Conservation (phyloP, 2,113 vertebrate species). For the Cariama cristata region DNA sequence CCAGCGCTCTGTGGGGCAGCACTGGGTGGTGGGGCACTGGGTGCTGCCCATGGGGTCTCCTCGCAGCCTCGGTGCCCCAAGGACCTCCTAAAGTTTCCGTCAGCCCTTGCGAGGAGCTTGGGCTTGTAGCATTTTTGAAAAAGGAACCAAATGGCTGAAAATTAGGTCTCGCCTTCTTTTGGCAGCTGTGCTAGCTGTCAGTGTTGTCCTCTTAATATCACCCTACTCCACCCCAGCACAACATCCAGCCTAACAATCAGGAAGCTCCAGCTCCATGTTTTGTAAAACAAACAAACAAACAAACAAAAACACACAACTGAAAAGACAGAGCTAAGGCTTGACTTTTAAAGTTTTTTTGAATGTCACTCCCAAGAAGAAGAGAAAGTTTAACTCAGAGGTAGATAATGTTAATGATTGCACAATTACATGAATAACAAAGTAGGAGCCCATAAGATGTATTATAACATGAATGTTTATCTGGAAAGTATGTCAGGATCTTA, state of each 20-base stretch:
- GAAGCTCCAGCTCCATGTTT: not conserved
- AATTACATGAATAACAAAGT: not conserved
- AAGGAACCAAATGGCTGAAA: not conserved
- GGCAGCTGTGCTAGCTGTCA: not conserved
- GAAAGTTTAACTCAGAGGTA: not conserved
- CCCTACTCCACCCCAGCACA: not conserved
- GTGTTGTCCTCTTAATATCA: not conserved
- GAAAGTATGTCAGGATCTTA: not conserved
- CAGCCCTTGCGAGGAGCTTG: not conserved
- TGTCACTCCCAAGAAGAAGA: not conserved
- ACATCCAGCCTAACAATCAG: not conserved
- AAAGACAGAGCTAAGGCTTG: not conserved
- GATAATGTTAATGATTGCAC: not conserved
- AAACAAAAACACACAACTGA: not conserved
- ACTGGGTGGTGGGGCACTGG: rapidly evolving
- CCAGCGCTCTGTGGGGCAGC: not conserved
- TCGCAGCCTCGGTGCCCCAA: not conserved
- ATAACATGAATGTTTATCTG: not conserved
- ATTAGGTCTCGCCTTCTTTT: not conserved
- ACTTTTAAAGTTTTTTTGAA: not conserved
- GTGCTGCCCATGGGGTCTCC: not conserved
- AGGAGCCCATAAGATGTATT: not conserved
- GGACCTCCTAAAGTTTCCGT: not conserved
- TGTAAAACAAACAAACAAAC: not conserved
- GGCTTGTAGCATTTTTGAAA: not conserved